phyloP scores from a whole-genome alignment of 2,888 invertebrate genomes.

The Ochlodes sylvanus region DNA sequence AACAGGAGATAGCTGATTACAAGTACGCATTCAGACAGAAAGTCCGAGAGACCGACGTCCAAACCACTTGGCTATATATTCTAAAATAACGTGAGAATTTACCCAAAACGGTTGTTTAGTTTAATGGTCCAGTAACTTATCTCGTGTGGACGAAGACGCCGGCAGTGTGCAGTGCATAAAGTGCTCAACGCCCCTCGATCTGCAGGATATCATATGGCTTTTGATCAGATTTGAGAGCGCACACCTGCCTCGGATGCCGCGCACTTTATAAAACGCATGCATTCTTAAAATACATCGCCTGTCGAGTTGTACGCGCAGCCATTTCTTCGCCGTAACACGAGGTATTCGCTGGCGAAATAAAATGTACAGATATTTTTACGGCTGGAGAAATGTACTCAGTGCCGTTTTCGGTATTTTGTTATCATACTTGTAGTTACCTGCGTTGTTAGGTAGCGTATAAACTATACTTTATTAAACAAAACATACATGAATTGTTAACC shows the following conservation, averaged over 20 bases:
- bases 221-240: slow-evolving; percentile 44
- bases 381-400: background rate
- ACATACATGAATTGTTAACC: too few species aligned
- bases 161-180: background rate
- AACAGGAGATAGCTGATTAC: too few species aligned
- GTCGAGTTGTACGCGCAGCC: slow-evolving; percentile 23
- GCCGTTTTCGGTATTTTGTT: background rate
- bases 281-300: slow-evolving; percentile 42
- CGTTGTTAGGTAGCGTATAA: background rate
- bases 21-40: too few species aligned
- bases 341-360: slow-evolving; percentile 20
- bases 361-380: slow-evolving; percentile 25
- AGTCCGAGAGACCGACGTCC: too few species aligned
- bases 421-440: background rate
- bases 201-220: slow-evolving; percentile 28
- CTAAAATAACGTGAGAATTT: too few species aligned
- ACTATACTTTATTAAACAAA: too few species aligned
- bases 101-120: too few species aligned
- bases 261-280: slow-evolving; percentile 43
- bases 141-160: background rate
- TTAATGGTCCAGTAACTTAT: too few species aligned
- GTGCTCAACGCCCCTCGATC: slow-evolving; percentile 10
- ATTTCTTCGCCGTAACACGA: slow-evolving; percentile 24
- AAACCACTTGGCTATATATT: too few species aligned
- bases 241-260: slow-evolving; percentile 42